Evolutionary conservation across 2,888 invertebrate genomes (phyloP).

Genomic region (Synergus itoensis): DNA sequence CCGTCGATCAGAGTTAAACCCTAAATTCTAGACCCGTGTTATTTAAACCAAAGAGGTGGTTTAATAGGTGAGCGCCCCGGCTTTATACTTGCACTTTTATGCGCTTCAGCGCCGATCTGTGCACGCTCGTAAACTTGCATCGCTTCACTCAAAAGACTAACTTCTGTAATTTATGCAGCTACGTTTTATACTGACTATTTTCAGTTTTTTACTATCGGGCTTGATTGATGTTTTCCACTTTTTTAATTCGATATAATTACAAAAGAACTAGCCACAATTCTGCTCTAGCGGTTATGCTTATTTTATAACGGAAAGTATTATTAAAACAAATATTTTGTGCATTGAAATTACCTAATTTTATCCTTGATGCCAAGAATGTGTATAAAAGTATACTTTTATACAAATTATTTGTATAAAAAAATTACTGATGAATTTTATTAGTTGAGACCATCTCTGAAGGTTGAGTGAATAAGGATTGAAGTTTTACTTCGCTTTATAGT

Average conservation of each 20-base stretch:
- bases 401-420: no score
- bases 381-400: slow-evolving; percentile 1
- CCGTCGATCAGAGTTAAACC: slow-evolving; percentile 68
- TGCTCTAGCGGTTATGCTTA: no score
- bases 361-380: not conserved
- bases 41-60: slow-evolving; percentile 59
- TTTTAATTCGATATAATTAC: not conserved
- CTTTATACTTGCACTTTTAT: slow-evolving; percentile 48
- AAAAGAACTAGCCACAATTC: no score
- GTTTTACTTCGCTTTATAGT: not conserved
- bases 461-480: slow-evolving; percentile 2
- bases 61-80: slow-evolving; percentile 61
- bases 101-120: slow-evolving; percentile 46
- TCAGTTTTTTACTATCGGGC: slow-evolving; percentile 5
- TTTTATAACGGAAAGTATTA: not conserved
- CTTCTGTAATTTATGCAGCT: slow-evolving; percentile 36
- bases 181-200: slow-evolving; percentile 10
- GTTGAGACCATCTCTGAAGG: not conserved
- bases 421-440: not conserved
- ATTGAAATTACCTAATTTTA: no score
- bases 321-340: not conserved
- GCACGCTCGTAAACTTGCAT: slow-evolving; percentile 36
- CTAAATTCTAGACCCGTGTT: slow-evolving; percentile 64
- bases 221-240: slow-evolving; percentile 14
- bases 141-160: slow-evolving; percentile 33